Base-by-base conservation (phyloP, 2,113 vertebrate genomes). In the Spea bombifrons region DNA sequence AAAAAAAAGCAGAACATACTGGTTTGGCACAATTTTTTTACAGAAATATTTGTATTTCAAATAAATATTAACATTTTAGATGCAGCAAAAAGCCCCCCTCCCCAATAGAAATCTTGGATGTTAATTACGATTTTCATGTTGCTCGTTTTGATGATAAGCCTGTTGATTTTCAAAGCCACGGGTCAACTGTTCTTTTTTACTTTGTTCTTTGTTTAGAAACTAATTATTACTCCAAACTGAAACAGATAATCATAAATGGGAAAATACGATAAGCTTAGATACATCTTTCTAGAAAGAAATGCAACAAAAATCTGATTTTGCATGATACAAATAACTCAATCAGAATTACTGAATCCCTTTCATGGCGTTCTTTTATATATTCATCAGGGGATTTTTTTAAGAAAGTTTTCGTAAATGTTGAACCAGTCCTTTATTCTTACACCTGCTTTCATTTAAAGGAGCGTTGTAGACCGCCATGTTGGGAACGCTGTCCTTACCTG, bases 201-300 rank as follows among this genome's bases (percentile, higher is more conserved):
- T 65, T 75, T 64, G 72, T 74, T 74, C 72, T 74, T 49, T 73
- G 71, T 47, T 63, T 63, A 45, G 43, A 16, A 75, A 75, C 73
- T 75, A 75, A 75, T 75, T 75, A 49, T 13, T 30, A 50, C 44
- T 12, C 48, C 59, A 49, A 15, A 75, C 65, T 75, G 73, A 47
- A 50, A 50, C 12, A 64, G 57, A 74, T 63, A 74, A 74, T 48
- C 72, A 74, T 45, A 73, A 73, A 73, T 74, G 30, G 9, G 55
- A 12, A 59, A 12, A 3, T 0, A 52, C 46, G 73, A 75, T 75
- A 65, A 75, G 45, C 47, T 44, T 8, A 9, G 72, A 43, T 63
- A 46, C 55, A 5, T 5, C n/a, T 49, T n/a, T 49, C 17, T 1
- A 61, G 50, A 52, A 55, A 73, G 43, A 4, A 16, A 59, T 55